Conservation (phyloP, 2,888 invertebrate genomes). For the Anorthoa munda region DNA sequence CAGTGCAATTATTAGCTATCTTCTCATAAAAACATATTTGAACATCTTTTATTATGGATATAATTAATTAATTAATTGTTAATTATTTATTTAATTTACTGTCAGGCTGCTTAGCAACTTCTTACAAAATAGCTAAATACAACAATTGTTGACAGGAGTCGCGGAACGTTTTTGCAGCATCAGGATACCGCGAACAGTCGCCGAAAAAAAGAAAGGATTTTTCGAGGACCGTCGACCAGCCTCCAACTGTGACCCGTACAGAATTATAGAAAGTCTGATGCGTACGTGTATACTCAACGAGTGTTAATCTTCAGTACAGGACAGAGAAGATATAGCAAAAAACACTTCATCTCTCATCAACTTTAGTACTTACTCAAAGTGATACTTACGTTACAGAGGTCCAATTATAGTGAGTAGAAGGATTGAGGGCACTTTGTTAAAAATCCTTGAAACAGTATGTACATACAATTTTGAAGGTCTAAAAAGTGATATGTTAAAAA, state of each 20-base stretch:
- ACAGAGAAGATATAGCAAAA: background rate
- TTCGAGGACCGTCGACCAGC: constrained; percentile 98
- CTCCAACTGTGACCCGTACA: constrained; percentile 98
- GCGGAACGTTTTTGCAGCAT: constrained; percentile 98
- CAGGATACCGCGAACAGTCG: constrained; percentile 97
- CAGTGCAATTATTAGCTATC: background rate
- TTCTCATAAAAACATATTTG: background rate
- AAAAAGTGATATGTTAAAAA: too few relatives aligned
- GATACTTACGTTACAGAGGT: background rate
- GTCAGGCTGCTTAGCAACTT: too few relatives aligned
- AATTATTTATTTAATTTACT: too few relatives aligned
- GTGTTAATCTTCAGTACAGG: constrained; percentile 68
- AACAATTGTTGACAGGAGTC: constrained; percentile 91
- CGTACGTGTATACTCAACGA: constrained; percentile 96
- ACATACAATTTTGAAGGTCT: too few relatives aligned
- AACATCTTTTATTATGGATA: background rate
- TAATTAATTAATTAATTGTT: too few relatives aligned
- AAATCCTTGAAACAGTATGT: background rate
- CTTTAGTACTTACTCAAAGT: background rate
- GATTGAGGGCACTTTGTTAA: background rate
- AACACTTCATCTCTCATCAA: background rate
- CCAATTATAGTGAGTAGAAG: background rate
- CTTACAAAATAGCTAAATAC: background rate
- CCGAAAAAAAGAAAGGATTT: constrained; percentile 97
- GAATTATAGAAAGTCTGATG: constrained; percentile 95